Base-by-base conservation (phyloP, 2,888 invertebrate genomes). In the Eupsilia transversa region DNA sequence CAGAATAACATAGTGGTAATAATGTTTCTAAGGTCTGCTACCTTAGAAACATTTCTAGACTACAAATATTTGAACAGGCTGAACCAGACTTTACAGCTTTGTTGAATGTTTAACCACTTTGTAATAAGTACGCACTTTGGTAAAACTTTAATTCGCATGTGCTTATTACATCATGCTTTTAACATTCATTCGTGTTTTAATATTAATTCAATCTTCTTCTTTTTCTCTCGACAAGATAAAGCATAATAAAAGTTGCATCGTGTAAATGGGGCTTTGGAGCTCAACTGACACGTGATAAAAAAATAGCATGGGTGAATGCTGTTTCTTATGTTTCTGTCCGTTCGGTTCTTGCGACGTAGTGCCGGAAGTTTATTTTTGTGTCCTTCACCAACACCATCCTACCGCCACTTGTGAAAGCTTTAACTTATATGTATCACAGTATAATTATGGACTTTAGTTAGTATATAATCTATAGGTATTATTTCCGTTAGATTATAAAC, bases 1-100 rank as follows among this genome's bases (percentile, higher is more conserved):
- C n/a, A 17, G 65, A 77, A 70, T 82, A 79, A 20, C 56, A 61
- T 27, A 70, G 14, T 56, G 38, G n/a, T n/a, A n/a, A n/a, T n/a
- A n/a, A n/a, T n/a, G n/a, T n/a, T n/a, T n/a, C n/a, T n/a, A n/a
- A n/a, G n/a, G n/a, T n/a, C n/a, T n/a, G n/a, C n/a, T n/a, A 74
- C 74, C 30, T 43, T 41, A 30, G 46, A 64, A 49, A 66, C 27
- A 66, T 78, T 79, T 65, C 49, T 33, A 54, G 60, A 49, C 46
- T 66, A 7, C 65, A 66, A 75, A 81, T 78, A 66, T 81, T 78
- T 75, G 30, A 74, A 61, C 49, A 2, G 1, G 57, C 57, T 72
- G 23, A 59, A 30, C 20, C 23, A 59, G 38, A 61, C 56, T 61
- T 27, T 38, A 64, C 43, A 43, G 38, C 57, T n/a, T 35, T 14